Conservation (phyloP, 2,797 vertebrate genomes). For the Bradypus variegatus region DNA sequence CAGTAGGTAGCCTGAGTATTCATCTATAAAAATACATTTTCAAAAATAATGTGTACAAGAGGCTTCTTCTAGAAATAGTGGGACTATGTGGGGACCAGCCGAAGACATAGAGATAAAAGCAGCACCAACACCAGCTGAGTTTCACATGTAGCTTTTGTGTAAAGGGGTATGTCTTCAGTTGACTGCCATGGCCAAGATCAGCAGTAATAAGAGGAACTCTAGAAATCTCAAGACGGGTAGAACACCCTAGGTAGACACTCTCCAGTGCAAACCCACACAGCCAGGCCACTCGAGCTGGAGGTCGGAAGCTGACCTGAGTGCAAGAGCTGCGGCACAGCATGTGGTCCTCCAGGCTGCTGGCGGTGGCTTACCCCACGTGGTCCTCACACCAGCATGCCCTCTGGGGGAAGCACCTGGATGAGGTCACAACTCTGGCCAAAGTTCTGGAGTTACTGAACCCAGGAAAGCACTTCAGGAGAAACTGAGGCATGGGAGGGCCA, state of each 20-base stretch:
- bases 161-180: neutral
- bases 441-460: neutral
- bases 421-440: rapidly evolving
- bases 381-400: neutral
- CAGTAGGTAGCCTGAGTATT: slow-evolving; percentile 59
- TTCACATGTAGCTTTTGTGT: neutral
- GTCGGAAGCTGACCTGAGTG: neutral
- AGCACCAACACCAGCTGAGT: neutral
- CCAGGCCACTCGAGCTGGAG: neutral
- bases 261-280: neutral
- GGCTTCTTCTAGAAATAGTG: neutral
- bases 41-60: slow-evolving; percentile 37
- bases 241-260: neutral
- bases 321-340: neutral
- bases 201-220: neutral
- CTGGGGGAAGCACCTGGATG: neutral
- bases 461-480: slow-evolving; percentile 4
- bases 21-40: slow-evolving; percentile 55
- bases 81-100: neutral
- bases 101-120: neutral
- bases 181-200: neutral
- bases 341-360: neutral
- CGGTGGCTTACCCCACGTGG: neutral
- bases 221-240: neutral
- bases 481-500: neutral